Base-by-base conservation (phyloP, 2,113 vertebrate genomes). In the Empidonax alnorum region DNA sequence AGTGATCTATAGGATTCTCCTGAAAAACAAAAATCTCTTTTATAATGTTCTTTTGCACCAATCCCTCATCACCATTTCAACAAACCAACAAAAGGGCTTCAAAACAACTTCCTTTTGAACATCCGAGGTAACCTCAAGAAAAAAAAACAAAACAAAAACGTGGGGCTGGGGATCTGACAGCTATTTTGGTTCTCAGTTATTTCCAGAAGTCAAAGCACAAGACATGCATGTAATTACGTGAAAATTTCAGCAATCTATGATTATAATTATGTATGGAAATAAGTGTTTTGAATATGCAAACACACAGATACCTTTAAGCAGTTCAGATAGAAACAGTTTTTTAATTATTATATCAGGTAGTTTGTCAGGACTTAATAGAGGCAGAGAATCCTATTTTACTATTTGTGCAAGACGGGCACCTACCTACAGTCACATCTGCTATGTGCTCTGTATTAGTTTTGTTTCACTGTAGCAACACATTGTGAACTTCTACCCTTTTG, bases 61-160 rank as follows among this genome's bases (percentile, higher is more conserved):
- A 24, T 11, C 10, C 0, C 4, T 6, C 1, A 10, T 15, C 17
- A 6, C 2, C 18, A 21, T 28, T 79, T 47, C 4, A 41, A 44
- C 6, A 71, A 61, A n/a, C 7, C 7, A 61, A 61, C n/a, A 31
- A 9, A 65, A 61, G 7, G 1, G 0, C 14, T 83, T 86, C 33
- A 77, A 46, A 87, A 7, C 9, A 52, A 42, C 6, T 50, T 80
- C 5, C 4, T 68, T 76, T 61, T 65, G 24, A 81, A 89, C n/a
- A 62, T 30, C 7, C n/a, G 35, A 56, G 24, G 31, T 53, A 71
- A 73, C 6, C 1, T 27, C 37, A 46, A 35, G 23, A 3, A 10
- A 61, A 61, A 42, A 78, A 80, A 52, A 35, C 35, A 35, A 35
- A 35, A 35, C 35, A 35, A 35, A 35, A 35, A 35, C 35, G 35